Evolutionary conservation across 1,140 invertebrate genomes (phyloP), one percentile per base, ranked within the genome.

Genomic region (Zaprionus tsacasi): DNA sequence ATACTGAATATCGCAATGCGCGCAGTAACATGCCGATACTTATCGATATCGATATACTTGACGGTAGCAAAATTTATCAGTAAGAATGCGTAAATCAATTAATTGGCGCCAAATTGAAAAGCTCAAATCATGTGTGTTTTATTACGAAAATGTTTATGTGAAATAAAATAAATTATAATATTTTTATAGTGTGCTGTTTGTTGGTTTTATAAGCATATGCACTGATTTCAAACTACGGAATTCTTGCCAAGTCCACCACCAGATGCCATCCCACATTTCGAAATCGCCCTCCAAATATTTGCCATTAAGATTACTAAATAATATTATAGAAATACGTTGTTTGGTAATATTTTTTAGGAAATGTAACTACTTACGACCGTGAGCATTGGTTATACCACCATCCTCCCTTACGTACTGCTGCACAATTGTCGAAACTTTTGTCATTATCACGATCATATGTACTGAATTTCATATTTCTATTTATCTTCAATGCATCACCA

Each of bases 301-400:
- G 21, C 73, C 69, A 13, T 76, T 76, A 1, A 76, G 38, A 72
- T 76, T 76, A 1, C 73, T 76, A n/a, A 33, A 36, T 25, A 3
- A 30, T 30, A n/a, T 10, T 21, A 21, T 11, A 17, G 1, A 6
- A 5, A 56, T 21, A 27, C 8, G 4, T 6, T 6, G 15, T 36
- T 50, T 33, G 35, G n/a, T 57, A 7, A 6, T 12, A n/a, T 21
- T 57, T 11, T 35, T 5, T 40, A 0, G 15, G 11, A 12, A 15
- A 27, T 13, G 2, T n/a, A 1, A 45, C 0, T 40, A 73, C 71
- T 74, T 63, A 74, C 71, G 71, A 25, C 45, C 66, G 13, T 25
- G 71, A 15, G 15, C 71, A 74, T n/a, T 74, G 66, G 33, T 70
- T 74, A 35, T 50, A 74, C 71, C 71, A 74, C 71, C 71, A 74